These are phyloP conservation scores for Acomys russatus DNA, from an alignment of 2,797 vertebrate genomes.

Conservation along the genomic window DNA sequence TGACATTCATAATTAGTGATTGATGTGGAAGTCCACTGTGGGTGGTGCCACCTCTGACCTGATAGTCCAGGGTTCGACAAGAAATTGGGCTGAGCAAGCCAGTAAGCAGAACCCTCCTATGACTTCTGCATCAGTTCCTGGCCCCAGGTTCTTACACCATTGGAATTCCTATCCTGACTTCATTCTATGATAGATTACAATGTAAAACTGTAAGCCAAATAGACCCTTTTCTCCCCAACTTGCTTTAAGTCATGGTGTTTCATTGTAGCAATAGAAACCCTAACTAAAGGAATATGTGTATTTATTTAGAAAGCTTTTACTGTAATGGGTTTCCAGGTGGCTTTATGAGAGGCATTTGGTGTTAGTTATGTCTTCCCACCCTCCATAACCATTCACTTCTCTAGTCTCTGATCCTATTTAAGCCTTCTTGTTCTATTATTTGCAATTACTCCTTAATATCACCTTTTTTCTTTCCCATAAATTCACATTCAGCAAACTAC, in stretches of 20 bases:
- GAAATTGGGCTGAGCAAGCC: background rate
- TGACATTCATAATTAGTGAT: background rate
- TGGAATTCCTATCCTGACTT: background rate
- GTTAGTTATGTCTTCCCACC: background rate
- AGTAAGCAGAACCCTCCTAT: background rate
- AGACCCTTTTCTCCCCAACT: no score
- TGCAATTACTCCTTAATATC: background rate
- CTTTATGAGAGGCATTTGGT: background rate
- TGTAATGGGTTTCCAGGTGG: background rate
- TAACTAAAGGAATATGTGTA: background rate
- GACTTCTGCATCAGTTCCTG: background rate
- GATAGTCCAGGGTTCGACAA: background rate
- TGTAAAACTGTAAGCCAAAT: background rate
- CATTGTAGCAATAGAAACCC: background rate
- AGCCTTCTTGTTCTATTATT: background rate
- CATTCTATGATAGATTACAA: no score
- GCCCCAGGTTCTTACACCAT: background rate
- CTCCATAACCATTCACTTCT: background rate
- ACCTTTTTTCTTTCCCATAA: no score
- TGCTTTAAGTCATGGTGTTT: background rate
- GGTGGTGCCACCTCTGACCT: background rate
- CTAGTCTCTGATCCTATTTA: background rate
- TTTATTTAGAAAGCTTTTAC: background rate
- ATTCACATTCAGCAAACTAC: background rate
- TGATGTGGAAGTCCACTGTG: background rate